Evolutionary conservation across 2,797 vertebrate species (phyloP).

Genomic region (Oryzias dopingdopingensis): DNA sequence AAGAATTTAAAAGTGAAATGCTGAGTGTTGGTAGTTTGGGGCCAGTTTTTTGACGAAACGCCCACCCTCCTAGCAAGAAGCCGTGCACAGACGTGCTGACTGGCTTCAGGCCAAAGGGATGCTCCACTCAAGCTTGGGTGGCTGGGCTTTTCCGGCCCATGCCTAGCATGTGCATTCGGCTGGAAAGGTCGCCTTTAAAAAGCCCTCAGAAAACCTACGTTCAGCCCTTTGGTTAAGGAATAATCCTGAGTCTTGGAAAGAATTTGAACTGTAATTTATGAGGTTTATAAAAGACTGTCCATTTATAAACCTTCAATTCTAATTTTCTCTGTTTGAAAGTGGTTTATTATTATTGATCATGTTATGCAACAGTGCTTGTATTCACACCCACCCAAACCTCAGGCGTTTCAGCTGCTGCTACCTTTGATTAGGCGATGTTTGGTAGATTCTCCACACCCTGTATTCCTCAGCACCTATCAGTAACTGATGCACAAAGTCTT

Average conservation of each 20-base stretch:
- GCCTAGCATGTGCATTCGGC: too few species aligned
- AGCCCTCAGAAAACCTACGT: too few species aligned
- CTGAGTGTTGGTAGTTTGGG: slow-evolving; percentile 63
- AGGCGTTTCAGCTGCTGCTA: slow-evolving; percentile 42
- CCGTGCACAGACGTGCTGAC: slow-evolving; percentile 47
- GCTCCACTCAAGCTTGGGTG: slow-evolving; percentile 22
- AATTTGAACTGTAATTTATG: too few species aligned
- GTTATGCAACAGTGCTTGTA: slow-evolving; percentile 37
- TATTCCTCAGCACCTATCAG: slow-evolving; percentile 7
- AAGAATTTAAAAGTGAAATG: slow-evolving; percentile 55
- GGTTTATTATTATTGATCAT: slow-evolving; percentile 9
- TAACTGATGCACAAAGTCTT: neutral
- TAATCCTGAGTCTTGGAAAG: too few species aligned
- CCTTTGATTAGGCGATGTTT: slow-evolving; percentile 30
- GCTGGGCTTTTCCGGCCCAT: neutral
- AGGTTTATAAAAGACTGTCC: neutral
- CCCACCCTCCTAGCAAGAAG: slow-evolving; percentile 34
- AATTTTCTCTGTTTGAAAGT: slow-evolving; percentile 25
- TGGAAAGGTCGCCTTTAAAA: too few species aligned
- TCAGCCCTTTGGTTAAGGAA: too few species aligned
- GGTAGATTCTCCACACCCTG: slow-evolving; percentile 18
- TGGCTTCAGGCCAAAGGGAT: slow-evolving; percentile 43
- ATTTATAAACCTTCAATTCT: slow-evolving; percentile 16
- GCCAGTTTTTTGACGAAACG: slow-evolving; percentile 57
- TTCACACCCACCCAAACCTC: slow-evolving; percentile 24